Evolutionary conservation across 2,888 invertebrate genomes (phyloP), one percentile per base, ranked within the genome.

Genomic region (Calliphora vomitoria): DNA sequence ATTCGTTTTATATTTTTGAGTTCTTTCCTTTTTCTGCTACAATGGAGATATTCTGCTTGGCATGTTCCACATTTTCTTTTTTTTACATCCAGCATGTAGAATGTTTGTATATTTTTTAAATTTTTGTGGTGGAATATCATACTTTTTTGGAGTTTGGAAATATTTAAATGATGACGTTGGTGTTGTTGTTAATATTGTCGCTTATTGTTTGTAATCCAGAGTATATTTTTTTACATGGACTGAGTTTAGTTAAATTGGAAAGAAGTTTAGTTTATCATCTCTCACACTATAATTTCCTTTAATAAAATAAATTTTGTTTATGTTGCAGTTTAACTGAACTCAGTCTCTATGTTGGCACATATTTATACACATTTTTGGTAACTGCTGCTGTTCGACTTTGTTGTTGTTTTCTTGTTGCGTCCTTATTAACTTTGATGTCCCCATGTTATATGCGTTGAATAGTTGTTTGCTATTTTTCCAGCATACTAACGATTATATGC

Each of bases 401-500:
- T 41, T 76, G 60, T 64, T 75, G 41, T 75, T 53, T 68, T 72
- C 44, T 76, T 66, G 58, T 83, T 38, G 44, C 31, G 71, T 84
- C 44, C 72, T 78, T 84, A 78, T 78, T 81, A 78, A 76, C 80
- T 76, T 25, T 25, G 25, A 25, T 25, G 25, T 25, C 25, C 25
- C 53, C 69, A 71, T 72, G 64, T 66, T 55, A 8, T 69, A 35
- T 82, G 20, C 60, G 31, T 71, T 64, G 15, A 41, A 47, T 41
- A 25, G 31, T 76, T 82, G 74, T 75, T 60, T 53, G 72, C 58
- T 64, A n/a, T 80, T 71, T 58, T 80, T 53, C 38, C 71, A 66
- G 69, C 44, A 76, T 66, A 58, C 75, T 71, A 80, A 76, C 75
- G 75, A 76, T 80, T 66, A 72, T 66, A 35, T 80, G 53, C 71